Evolutionary conservation across 2,888 invertebrate species (phyloP).

Genomic region (Eupithecia vulgata): DNA sequence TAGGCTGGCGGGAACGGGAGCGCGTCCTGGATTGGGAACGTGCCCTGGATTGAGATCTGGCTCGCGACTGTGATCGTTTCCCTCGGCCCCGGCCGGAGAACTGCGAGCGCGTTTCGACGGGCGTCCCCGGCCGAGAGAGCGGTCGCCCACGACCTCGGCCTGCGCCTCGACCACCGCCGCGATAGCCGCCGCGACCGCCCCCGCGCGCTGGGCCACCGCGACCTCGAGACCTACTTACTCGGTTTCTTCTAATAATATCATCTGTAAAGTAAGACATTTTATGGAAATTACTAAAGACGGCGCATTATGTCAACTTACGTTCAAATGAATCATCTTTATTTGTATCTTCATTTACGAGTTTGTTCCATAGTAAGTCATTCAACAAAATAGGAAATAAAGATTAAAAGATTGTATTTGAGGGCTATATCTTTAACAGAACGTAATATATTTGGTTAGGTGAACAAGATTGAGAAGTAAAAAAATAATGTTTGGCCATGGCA

Average conservation of each 20-base stretch:
- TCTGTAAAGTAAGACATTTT: conserved; percentile 51
- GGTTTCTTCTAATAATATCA: conserved; percentile 75
- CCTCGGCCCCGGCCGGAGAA: conserved; percentile 56
- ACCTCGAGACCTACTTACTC: conserved; percentile 68
- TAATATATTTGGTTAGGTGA: not conserved
- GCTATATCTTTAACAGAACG: not conserved
- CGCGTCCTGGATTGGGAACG: conserved; percentile 50
- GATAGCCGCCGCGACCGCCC: conserved; percentile 34
- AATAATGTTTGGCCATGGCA: conserved; percentile 7
- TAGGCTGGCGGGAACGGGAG: conserved; percentile 55
- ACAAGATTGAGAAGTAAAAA: not conserved
- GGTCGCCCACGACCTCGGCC: conserved; percentile 56
- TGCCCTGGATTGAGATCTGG: conserved; percentile 52
- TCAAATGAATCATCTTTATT: not conserved
- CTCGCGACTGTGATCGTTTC: conserved; percentile 58
- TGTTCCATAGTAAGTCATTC: not conserved
- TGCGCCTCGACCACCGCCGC: conserved; percentile 49
- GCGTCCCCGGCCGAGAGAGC: conserved; percentile 55
- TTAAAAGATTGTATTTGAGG: not conserved
- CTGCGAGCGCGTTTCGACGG: conserved; percentile 55
- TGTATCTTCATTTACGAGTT: not conserved
- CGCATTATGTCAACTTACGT: conserved; percentile 2
- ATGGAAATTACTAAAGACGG: not conserved
- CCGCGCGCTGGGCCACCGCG: conserved; percentile 54
- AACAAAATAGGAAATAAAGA: not conserved